A percentile compares a stretch with the other conserved stretches of the same genome.
Evolutionary conservation across 2,113 vertebrate species (phyloP).

Genomic region (Heterotilapia buettikoferi): DNA sequence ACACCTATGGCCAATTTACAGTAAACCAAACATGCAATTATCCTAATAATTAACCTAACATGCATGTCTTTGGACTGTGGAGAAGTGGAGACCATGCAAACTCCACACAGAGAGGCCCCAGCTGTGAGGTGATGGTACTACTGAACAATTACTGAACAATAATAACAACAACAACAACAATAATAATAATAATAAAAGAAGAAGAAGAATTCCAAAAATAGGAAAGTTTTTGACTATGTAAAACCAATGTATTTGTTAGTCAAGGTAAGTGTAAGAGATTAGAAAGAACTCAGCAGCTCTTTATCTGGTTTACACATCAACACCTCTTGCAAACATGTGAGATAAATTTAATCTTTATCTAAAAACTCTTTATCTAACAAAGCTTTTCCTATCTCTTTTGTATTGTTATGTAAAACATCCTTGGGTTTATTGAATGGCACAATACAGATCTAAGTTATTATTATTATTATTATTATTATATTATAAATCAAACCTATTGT

Average conservation of each 20-base stretch:
- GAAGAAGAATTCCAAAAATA: background rate
- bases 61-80: background rate
- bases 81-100: background rate
- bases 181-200: background rate
- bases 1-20: background rate
- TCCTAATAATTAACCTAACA: background rate
- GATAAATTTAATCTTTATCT: background rate
- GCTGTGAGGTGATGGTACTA: background rate
- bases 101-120: background rate
- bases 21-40: background rate
- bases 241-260: background rate
- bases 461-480: fast-evolving
- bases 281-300: background rate
- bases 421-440: background rate
- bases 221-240: background rate
- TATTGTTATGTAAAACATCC: background rate
- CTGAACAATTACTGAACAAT: background rate
- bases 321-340: background rate
- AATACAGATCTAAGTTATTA: background rate
- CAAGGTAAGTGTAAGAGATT: background rate
- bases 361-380: background rate
- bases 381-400: background rate
- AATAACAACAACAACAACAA: fast-evolving
- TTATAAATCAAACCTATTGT: background rate
- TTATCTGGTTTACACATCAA: background rate